These are phyloP conservation scores for Phalacrocorax brasilianus DNA, from an alignment of 2,113 vertebrate species.

Conservation along the genomic window DNA sequence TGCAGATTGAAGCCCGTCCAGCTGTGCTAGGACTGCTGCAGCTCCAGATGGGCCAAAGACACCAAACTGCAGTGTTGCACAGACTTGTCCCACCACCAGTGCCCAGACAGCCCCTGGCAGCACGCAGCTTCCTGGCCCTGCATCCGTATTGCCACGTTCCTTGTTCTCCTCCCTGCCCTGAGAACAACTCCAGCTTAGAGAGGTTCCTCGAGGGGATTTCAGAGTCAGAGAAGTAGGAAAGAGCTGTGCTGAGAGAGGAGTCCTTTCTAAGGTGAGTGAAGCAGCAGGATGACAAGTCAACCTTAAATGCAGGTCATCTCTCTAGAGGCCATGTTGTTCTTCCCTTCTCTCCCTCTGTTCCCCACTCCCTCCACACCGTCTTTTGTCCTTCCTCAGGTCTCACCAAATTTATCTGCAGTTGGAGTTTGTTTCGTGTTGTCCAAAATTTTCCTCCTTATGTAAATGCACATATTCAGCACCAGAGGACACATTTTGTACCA, in stretches of 20 bases:
- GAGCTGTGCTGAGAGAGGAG: neutral
- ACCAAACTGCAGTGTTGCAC: neutral
- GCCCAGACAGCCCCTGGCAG: neutral
- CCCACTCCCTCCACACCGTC: neutral
- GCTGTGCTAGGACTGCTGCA: neutral
- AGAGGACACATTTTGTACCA: neutral
- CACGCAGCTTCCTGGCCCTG: neutral
- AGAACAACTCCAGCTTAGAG: neutral
- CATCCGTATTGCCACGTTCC: accelerated
- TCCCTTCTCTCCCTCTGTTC: neutral
- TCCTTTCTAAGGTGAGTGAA: neutral
- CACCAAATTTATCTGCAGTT: neutral
- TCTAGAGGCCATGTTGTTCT: neutral
- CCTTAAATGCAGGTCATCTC: neutral
- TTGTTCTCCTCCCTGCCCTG: neutral
- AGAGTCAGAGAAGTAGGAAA: neutral
- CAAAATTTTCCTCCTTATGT: neutral
- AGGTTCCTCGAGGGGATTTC: neutral
- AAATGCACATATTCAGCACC: neutral
- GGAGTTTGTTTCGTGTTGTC: neutral
- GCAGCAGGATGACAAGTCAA: neutral
- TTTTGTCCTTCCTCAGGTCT: neutral
- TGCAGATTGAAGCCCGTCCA: neutral
- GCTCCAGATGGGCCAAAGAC: neutral
- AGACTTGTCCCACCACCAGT: neutral